A percentile compares a stretch with the other conserved stretches of the same genome.
Evolutionary conservation across 2,888 invertebrate genomes (phyloP).

Genomic region (Tipula confusa): DNA sequence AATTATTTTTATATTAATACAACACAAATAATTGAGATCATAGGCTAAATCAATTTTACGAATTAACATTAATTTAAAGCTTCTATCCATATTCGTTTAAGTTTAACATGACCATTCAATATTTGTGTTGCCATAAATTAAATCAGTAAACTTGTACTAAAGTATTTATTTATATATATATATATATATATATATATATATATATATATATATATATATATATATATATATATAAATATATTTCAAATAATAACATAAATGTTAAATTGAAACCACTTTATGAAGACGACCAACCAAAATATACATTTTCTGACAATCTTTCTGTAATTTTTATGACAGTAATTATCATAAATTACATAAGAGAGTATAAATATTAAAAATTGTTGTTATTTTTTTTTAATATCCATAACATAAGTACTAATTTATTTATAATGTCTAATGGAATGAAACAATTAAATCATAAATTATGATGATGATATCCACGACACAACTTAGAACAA

Average conservation of each 20-base stretch:
- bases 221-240: background rate
- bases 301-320: background rate
- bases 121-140: background rate
- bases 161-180: background rate
- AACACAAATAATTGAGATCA: too few relatives aligned
- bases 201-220: too few relatives aligned
- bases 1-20: too few relatives aligned
- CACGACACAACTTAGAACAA: background rate
- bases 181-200: background rate
- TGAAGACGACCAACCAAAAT: background rate
- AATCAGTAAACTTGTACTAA: background rate
- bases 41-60: too few relatives aligned
- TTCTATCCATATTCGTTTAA: too few relatives aligned
- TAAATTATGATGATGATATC: background rate
- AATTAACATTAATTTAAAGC: too few relatives aligned
- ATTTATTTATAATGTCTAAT: conserved; percentile 25
- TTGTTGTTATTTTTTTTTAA: background rate
- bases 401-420: conserved; percentile 6
- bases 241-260: background rate
- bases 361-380: background rate
- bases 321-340: conserved; percentile 8
- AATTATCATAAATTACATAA: background rate
- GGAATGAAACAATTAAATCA: conserved; percentile 6
- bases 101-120: too few relatives aligned
- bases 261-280: background rate